Base-by-base conservation (phyloP, 2,113 vertebrate species). In the Megaleporinus macrocephalus region DNA sequence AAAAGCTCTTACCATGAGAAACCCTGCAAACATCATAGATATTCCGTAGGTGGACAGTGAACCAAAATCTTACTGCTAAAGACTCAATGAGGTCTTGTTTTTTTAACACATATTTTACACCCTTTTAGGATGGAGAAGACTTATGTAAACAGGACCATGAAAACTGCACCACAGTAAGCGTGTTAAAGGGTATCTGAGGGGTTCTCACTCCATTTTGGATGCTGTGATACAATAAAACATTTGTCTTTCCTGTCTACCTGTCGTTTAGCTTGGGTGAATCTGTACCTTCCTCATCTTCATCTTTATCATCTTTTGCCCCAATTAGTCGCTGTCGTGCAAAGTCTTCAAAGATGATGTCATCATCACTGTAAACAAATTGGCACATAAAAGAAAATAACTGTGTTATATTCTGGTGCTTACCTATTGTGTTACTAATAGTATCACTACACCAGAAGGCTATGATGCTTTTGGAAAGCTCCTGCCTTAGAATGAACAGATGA, bases 261-360 rank as follows among this genome's bases (percentile, higher is more conserved):
- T 97, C 91, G 0, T 96, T 92, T 66, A 95, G 94, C 75, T 94
- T 93, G 0, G 96, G 95, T 0, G 95, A 96, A 84, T 95, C 93
- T 1, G 91, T 94, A 1, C 92, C 94, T 18, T 96, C 91, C 59
- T 98, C 96, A 0, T 97, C 97, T 22, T 98, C 97, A 0, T 97
- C 96, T 69, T 97, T 95, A 88, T 96, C 96, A 0, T 96, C 95
- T 84, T 96, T 97, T 55, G 95, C 92, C 1, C 95, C 96, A 11
- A 96, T 96, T 84, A 98, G 95, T 78, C 97, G 91, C 92, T 99
- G 97, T 16, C 97, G 95, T 53, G 97, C 96, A 9, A 98, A 98
- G 91, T 98, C 97, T 87, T 99, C 97, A 0, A 98, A 99, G 57
- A 99, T 95, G 82, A 98, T 97, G 94, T 99, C 97, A 3, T 99